Percentiles rank a stretch among this genome's conserved stretches.
These are phyloP conservation scores for Latrodectus hesperus DNA, from an alignment of 2,888 invertebrate species.

Conservation along the genomic window DNA sequence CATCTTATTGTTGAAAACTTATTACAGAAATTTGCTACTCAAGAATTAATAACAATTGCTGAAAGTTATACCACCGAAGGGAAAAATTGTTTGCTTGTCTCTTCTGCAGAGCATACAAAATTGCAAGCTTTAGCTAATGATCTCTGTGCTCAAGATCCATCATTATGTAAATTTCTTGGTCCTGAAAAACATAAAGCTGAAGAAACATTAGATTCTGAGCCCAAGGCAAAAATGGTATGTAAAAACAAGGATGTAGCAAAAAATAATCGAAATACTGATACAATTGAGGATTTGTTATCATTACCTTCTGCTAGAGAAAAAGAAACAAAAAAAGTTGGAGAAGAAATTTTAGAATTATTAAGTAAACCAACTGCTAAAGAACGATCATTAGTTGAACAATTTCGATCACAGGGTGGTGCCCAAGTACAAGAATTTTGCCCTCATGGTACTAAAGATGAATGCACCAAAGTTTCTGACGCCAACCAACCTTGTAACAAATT, in stretches of 20 bases:
- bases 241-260: constrained; percentile 69
- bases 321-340: constrained; percentile 94
- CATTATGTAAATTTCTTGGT: constrained; percentile 66
- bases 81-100: constrained; percentile 77
- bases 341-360: constrained; percentile 93
- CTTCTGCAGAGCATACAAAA: constrained; percentile 79
- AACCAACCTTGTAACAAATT: constrained; percentile 86
- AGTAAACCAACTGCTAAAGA: constrained; percentile 98
- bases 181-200: constrained; percentile 77
- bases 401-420: constrained; percentile 92
- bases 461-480: constrained; percentile 77
- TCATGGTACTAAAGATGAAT: constrained; percentile 94
- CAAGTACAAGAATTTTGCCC: constrained; percentile 91
- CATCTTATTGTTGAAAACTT: constrained; percentile 83
- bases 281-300: constrained; percentile 84
- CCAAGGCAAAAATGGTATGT: constrained; percentile 68
- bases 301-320: constrained; percentile 96
- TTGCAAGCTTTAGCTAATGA: constrained; percentile 69
- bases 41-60: constrained; percentile 79
- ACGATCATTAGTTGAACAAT: constrained; percentile 93
- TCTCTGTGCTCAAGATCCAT: constrained; percentile 54
- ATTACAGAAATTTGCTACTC: constrained; percentile 85
- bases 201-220: constrained; percentile 71
- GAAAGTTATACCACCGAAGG: constrained; percentile 74
- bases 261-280: constrained; percentile 69